Evolutionary conservation across 2,113 vertebrate species (phyloP).

Genomic region (Motacilla alba): DNA sequence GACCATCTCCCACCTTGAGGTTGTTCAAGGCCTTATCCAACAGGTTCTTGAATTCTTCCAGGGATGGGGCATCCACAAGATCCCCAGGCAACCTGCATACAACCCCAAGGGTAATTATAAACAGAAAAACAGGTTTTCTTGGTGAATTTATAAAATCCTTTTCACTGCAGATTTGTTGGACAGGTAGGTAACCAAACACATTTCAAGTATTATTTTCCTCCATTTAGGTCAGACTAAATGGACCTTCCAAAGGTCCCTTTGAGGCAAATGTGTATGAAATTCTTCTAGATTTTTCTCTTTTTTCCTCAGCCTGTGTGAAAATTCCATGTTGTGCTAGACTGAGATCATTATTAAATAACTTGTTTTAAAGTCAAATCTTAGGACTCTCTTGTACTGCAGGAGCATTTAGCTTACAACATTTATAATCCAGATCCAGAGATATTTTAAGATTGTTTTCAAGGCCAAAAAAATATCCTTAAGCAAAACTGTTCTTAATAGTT

Average conservation of each 20-base stretch:
- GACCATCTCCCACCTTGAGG: no score
- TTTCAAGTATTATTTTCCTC: neutral
- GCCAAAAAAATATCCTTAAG: neutral
- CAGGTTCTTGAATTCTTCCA: neutral
- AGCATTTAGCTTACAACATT: neutral
- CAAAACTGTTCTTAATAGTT: neutral
- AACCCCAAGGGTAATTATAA: neutral
- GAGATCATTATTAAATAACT: neutral
- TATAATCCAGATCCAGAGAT: neutral
- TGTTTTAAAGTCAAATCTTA: neutral
- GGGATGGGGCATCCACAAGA: rapidly evolving
- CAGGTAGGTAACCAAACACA: neutral
- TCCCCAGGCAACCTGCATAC: no score
- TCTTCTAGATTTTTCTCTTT: neutral
- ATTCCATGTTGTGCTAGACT: neutral
- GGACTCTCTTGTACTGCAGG: neutral
- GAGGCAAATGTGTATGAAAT: neutral
- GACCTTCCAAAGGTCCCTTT: neutral
- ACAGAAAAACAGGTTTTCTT: neutral
- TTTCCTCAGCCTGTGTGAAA: neutral
- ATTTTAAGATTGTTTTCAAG: neutral
- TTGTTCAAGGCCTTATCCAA: neutral
- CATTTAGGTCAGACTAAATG: neutral
- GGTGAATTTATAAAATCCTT: neutral
- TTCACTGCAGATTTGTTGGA: neutral